Evolutionary conservation across 2,888 invertebrate genomes (phyloP).

Genomic region (Dastarcus helophoroides): DNA sequence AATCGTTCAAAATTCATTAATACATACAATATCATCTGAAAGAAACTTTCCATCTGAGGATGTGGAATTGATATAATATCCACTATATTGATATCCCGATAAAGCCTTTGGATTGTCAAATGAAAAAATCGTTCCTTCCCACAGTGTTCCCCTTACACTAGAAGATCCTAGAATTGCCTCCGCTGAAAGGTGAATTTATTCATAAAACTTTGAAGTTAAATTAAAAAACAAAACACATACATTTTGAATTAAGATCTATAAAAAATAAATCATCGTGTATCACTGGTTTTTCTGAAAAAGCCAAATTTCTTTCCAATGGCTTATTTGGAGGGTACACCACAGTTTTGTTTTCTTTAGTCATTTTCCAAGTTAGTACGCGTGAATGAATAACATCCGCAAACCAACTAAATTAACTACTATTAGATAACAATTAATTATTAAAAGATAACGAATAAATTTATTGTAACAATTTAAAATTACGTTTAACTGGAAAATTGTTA

Average conservation of each 20-base stretch:
- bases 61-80: constrained; percentile 37
- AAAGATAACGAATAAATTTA: too few relatives aligned
- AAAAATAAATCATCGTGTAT: constrained; percentile 27
- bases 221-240: constrained; percentile 15
- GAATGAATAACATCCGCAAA: too few relatives aligned
- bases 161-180: constrained; percentile 47
- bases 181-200: constrained; percentile 25
- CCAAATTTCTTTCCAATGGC: constrained; percentile 23
- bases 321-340: constrained; percentile 31
- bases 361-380: too few relatives aligned
- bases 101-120: constrained; percentile 37
- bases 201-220: not conserved
- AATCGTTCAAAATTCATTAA: constrained; percentile 8
- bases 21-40: constrained; percentile 25
- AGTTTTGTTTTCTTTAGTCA: constrained; percentile 8
- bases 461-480: too few relatives aligned
- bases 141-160: constrained; percentile 46
- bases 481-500: too few relatives aligned
- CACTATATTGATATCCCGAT: constrained; percentile 28
- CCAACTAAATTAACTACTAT: too few relatives aligned
- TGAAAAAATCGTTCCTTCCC: constrained; percentile 49
- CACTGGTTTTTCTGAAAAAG: constrained; percentile 23
- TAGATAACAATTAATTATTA: too few relatives aligned
- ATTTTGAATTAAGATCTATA: constrained; percentile 27
- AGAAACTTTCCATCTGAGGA: constrained; percentile 37